Evolutionary conservation across 2,888 invertebrate genomes (phyloP).

Genomic region (Iselma pallidipennis): DNA sequence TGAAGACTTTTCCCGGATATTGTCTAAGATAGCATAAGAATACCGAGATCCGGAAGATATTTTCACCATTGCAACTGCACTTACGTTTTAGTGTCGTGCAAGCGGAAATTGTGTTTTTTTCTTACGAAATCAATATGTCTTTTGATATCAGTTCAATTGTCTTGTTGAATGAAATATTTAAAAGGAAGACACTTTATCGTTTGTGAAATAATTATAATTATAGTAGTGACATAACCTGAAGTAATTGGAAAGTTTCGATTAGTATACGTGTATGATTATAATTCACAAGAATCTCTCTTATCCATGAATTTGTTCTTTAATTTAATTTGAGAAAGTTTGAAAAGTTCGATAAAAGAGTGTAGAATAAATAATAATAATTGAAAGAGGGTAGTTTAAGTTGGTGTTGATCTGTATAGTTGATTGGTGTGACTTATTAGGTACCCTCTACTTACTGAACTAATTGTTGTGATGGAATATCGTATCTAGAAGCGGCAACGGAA

Average conservation of each 20-base stretch:
- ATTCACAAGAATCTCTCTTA: slow-evolving; percentile 21
- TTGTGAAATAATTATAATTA: not conserved
- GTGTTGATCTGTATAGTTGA: slow-evolving; percentile 3
- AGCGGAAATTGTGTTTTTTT: not conserved
- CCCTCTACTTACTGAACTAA: slow-evolving; percentile 25
- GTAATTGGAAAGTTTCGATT: slow-evolving; percentile 14
- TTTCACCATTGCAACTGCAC: not conserved
- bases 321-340: slow-evolving; percentile 25
- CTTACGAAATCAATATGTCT: not conserved
- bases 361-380: slow-evolving; percentile 12
- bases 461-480: slow-evolving; percentile 10
- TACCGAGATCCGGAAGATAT: not conserved
- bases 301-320: slow-evolving; percentile 22
- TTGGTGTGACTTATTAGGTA: slow-evolving; percentile 5
- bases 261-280: slow-evolving; percentile 17
- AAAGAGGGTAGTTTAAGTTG: slow-evolving; percentile 4
- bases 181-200: not conserved
- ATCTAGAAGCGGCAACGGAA: slow-evolving; percentile 7
- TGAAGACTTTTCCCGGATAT: not conserved
- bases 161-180: not conserved
- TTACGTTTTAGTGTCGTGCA: not conserved
- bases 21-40: not conserved
- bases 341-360: slow-evolving; percentile 18
- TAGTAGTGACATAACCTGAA: not conserved
- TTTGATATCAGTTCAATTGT: not conserved